Evolutionary conservation across 2,888 invertebrate species (phyloP).

Genomic region (Tineola bisselliella): DNA sequence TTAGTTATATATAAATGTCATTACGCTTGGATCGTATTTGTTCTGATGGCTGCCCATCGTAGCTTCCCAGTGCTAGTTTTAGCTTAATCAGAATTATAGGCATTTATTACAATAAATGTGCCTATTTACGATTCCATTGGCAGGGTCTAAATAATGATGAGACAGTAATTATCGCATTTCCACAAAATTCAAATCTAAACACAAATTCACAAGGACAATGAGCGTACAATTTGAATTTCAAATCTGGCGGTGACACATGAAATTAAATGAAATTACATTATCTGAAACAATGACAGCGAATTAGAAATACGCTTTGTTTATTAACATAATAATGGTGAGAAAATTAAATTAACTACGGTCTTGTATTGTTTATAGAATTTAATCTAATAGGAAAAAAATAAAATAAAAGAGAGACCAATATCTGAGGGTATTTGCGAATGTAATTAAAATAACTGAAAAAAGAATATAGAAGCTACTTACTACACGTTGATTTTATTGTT

Average conservation of each 20-base stretch:
- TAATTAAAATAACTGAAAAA: no score
- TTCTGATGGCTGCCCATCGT: no score
- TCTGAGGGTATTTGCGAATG: no score
- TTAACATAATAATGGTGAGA: background rate
- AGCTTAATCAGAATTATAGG: no score
- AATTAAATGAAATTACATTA: conserved; percentile 39
- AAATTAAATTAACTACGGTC: background rate
- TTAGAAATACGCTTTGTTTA: conserved; percentile 1
- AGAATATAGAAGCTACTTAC: no score
- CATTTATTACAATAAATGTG: background rate
- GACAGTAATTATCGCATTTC: conserved; percentile 3
- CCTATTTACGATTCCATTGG: background rate
- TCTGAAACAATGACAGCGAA: conserved; percentile 17
- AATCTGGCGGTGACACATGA: conserved; percentile 45
- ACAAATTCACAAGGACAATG: conserved; percentile 19
- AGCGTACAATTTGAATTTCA: conserved; percentile 46
- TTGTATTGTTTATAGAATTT: background rate
- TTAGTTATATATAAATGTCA: no score
- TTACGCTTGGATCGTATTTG: no score
- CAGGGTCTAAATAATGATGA: background rate
- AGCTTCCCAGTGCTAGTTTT: no score
- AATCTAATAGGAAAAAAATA: background rate
- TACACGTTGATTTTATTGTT: no score
- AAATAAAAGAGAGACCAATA: no score
- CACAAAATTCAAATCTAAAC: conserved; percentile 18